These are phyloP conservation scores for Morpho helenor DNA, from an alignment of 2,888 invertebrate species.

Conservation along the genomic window DNA sequence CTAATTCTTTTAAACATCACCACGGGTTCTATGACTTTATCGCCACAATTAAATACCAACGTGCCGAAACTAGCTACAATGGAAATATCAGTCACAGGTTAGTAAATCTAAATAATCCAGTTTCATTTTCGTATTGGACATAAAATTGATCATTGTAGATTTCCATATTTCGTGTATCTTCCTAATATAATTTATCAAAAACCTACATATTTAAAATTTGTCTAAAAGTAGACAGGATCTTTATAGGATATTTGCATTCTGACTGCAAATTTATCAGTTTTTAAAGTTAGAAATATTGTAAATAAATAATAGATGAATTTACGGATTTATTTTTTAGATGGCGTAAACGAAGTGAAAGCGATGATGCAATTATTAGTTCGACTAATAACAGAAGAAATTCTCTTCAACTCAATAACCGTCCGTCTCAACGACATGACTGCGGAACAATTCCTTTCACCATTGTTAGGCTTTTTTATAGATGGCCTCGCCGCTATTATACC, in stretches of 20 bases:
- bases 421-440: constrained; percentile 95
- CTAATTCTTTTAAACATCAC: constrained; percentile 90
- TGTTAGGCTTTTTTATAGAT: constrained; percentile 92
- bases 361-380: constrained; percentile 94
- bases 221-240: too few relatives aligned
- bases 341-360: constrained; percentile 95
- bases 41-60: constrained; percentile 96
- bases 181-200: too few relatives aligned
- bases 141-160: too few relatives aligned
- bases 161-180: too few relatives aligned
- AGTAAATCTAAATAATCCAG: constrained; percentile 10
- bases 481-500: constrained; percentile 95
- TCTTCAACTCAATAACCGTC: constrained; percentile 96
- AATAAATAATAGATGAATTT: too few relatives aligned
- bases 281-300: too few relatives aligned
- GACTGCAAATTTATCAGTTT: too few relatives aligned
- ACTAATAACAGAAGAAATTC: constrained; percentile 95
- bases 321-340: constrained; percentile 78
- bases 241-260: too few relatives aligned
- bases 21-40: constrained; percentile 90
- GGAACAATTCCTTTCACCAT: constrained; percentile 93
- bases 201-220: too few relatives aligned
- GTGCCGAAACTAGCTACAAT: constrained; percentile 95
- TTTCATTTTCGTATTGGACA: not conserved
- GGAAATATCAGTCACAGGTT: constrained; percentile 94